These are phyloP conservation scores for Drosophila neutralis DNA, from an alignment of 2,888 invertebrate species.

Conservation along the genomic window DNA sequence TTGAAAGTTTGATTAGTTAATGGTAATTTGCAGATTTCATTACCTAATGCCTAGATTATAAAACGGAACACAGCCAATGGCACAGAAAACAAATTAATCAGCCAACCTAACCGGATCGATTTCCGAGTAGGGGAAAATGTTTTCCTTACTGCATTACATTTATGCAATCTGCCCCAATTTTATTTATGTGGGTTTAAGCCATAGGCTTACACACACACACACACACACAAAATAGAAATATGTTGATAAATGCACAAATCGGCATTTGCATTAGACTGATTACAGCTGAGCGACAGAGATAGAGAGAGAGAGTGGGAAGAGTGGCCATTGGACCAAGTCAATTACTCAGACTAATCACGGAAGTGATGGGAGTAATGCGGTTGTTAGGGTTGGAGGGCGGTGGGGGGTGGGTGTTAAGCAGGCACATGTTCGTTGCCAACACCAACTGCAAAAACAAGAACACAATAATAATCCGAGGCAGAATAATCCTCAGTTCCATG, in stretches of 20 bases:
- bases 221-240: background rate
- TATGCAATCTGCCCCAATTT: slow-evolving; percentile 29
- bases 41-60: slow-evolving; percentile 4
- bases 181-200: slow-evolving; percentile 37
- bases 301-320: background rate
- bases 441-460: background rate
- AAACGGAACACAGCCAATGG: background rate
- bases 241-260: slow-evolving; percentile 51
- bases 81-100: background rate
- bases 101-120: background rate
- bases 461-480: slow-evolving; percentile 23
- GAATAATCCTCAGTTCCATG: slow-evolving; percentile 23
- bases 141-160: background rate
- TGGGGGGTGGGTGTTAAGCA: background rate
- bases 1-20: slow-evolving; percentile 36
- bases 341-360: slow-evolving; percentile 32
- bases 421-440: slow-evolving; percentile 17
- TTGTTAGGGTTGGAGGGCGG: background rate
- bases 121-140: background rate
- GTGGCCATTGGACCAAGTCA: slow-evolving; percentile 28
- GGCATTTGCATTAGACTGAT: slow-evolving; percentile 67
- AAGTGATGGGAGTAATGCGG: background rate
- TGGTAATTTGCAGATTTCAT: slow-evolving; percentile 9
- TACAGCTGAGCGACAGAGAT: slow-evolving; percentile 25
- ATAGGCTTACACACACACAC: slow-evolving; percentile 9